Evolutionary conservation across 2,797 vertebrate species (phyloP).

Genomic region (Hephaestus fuliginosus): DNA sequence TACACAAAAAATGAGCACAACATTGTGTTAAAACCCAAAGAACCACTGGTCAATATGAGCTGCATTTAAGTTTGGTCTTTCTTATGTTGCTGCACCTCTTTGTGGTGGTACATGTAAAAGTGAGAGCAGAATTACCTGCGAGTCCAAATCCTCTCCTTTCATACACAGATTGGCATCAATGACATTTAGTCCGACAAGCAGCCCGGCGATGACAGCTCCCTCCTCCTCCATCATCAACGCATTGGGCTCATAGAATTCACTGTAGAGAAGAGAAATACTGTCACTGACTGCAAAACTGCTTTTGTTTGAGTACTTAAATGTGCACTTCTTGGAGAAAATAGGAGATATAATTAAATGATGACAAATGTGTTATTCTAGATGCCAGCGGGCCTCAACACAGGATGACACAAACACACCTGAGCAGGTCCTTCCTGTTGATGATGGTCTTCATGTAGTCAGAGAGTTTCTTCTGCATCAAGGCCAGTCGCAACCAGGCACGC

Average conservation of each 20-base stretch:
- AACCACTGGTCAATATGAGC: neutral
- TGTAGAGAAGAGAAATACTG: constrained; percentile 59
- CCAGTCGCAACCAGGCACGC: constrained; percentile 96
- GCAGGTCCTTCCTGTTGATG: constrained; percentile 98
- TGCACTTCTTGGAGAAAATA: neutral
- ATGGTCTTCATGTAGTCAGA: constrained; percentile 99
- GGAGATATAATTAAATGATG: neutral
- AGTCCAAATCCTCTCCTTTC: constrained; percentile 99
- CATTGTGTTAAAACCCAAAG: neutral
- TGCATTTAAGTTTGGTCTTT: neutral
- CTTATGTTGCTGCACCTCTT: neutral
- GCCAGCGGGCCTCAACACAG: neutral
- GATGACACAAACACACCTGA: constrained; percentile 85
- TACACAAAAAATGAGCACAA: neutral
- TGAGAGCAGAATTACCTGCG: constrained; percentile 87
- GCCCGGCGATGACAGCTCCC: constrained; percentile 96
- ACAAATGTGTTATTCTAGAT: too few species aligned
- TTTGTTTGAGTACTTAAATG: neutral
- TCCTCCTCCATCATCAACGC: constrained; percentile 99
- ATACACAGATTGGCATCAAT: constrained; percentile 99
- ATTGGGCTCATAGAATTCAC: constrained; percentile 97
- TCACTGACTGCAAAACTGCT: neutral
- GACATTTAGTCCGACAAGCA: constrained; percentile 96
- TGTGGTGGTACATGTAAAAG: rapidly evolving
- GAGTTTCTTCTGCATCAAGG: constrained; percentile 99